Conservation (phyloP, 1,140 invertebrate species). For the Leptinotarsa lineolata region DNA sequence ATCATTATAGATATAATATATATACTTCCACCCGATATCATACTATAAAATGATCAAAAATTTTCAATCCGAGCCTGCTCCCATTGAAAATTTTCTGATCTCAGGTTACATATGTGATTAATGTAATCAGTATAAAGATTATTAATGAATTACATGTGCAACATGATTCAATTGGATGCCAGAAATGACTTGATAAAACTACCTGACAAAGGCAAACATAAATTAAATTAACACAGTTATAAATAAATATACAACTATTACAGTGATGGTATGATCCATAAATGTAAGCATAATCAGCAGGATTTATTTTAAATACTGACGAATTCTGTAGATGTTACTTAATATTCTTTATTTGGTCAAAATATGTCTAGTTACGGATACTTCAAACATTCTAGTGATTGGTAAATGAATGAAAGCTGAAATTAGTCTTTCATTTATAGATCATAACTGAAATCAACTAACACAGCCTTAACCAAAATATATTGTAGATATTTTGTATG, state of each 20-base stretch:
- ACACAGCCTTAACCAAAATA: not conserved
- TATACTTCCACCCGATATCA: constrained; percentile 31
- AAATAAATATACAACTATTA: constrained; percentile 9
- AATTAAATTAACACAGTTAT: constrained; percentile 7
- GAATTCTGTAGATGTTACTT: too few relatives aligned
- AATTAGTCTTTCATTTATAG: not conserved
- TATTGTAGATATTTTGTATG: not conserved
- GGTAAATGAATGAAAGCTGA: too few relatives aligned
- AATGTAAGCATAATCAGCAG: too few relatives aligned
- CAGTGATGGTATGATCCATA: not conserved
- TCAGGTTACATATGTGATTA: constrained; percentile 55
- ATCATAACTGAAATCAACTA: not conserved
- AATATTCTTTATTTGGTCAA: too few relatives aligned
- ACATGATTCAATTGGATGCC: constrained; percentile 53
- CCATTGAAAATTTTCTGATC: not conserved
- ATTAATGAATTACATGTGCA: constrained; percentile 56
- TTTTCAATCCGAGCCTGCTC: not conserved
- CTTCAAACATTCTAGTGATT: too few relatives aligned
- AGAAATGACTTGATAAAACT: constrained; percentile 41
- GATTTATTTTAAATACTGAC: too few relatives aligned
- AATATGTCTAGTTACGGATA: too few relatives aligned
- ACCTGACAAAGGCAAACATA: constrained; percentile 5
- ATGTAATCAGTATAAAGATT: constrained; percentile 57
- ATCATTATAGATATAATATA: constrained; percentile 31
- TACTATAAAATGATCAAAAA: constrained; percentile 13